Base-by-base conservation (phyloP, 2,113 vertebrate species). In the Polyodon spathula region DNA sequence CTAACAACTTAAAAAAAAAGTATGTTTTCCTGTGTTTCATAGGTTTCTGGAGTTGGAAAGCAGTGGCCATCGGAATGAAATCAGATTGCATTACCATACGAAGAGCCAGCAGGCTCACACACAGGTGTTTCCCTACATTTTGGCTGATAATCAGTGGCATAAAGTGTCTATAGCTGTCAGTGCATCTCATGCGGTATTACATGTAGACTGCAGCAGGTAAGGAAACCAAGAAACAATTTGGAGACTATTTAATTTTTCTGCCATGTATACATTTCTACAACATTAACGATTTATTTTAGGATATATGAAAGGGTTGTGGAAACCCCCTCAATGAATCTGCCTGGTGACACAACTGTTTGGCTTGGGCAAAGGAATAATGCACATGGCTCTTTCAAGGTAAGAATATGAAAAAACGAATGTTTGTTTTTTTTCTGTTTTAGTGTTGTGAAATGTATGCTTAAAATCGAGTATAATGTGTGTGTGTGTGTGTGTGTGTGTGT, bases 281-380 rank as follows among this genome's bases (percentile, higher is more conserved):
- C 27, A 27, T 27, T 27, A 1, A 17, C 42, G 70, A 54, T 6
- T 64, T 67, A 73, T 69, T 70, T 38, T 61, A 98, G 95, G 80
- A 97, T 98, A 86, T 98, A 98, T 79, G 95, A 98, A 78, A 88
- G 94, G 74, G 89, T 97, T 61, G 88, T 97, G 60, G 91, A 96
- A 60, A 89, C 89, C 38, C 93, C 93, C 7, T 90, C 80, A 64
- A 92, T 92, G 87, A 91, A 97, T 69, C 86, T 97, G 63, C 93
- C 94, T 58, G 70, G 85, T 51, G 93, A 90, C 6, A 87, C 94
- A 46, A 84, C 90, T 1, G 88, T 98, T 80, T 98, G 95, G 95
- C 74, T 97, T 48, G 95, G 95, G 73, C 95, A 98, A 71, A 91
- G 95, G 73, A 98, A 97, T 75, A 84, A 88, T 14, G 93, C 92